Base-by-base conservation (phyloP, 1,140 invertebrate genomes). In the Babylonia areolata region DNA sequence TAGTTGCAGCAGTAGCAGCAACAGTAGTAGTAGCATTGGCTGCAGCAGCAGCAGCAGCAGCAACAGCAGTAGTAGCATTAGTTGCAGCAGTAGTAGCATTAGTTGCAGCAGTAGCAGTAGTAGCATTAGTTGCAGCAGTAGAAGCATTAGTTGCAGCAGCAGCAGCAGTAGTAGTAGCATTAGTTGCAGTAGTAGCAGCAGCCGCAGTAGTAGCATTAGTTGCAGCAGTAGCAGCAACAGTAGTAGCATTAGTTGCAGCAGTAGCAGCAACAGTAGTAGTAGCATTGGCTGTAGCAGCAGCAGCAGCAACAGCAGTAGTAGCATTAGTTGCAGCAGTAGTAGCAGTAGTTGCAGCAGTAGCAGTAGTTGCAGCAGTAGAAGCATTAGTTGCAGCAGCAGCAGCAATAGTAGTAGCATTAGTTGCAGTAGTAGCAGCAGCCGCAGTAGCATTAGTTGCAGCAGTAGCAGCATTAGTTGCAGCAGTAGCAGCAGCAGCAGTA, bases 201-300 rank as follows among this genome's bases (percentile, higher is more conserved):
- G n/a, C n/a, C n/a, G n/a, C n/a, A n/a, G n/a, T n/a, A n/a, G n/a
- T 31, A 78, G 37, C 80, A 81, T 54, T 20, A 81, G 54, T 28
- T 54, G 23, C 78, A 80, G 42, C 37, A 42, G 42, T 39, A 42
- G 42, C 78, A 46, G 42, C 39, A 46, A 42, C 39, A 80, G 42
- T 31, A 46, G 42, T 31, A 80, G 42, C 39, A 80, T 80, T 31
- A 42, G 42, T 31, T 42, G 12, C 39, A 42, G 42, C 78, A 80
- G 42, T 31, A 80, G 42, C 78, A 42, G 42, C 78, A 80, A 42
- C 78, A 80, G 42, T 31, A 80, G 42, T 39, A 80, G 42, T 12
- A 46, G 37, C 28, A 58, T 64, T 35, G n/a, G n/a, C 28, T 9
- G n/a, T 35, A 33, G n/a, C 28, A 33, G n/a, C 40, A 78, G 6